Evolutionary conservation across 2,888 invertebrate species (phyloP), one percentile per base, ranked within the genome.

Genomic region (Microctonus aethiopoides): DNA sequence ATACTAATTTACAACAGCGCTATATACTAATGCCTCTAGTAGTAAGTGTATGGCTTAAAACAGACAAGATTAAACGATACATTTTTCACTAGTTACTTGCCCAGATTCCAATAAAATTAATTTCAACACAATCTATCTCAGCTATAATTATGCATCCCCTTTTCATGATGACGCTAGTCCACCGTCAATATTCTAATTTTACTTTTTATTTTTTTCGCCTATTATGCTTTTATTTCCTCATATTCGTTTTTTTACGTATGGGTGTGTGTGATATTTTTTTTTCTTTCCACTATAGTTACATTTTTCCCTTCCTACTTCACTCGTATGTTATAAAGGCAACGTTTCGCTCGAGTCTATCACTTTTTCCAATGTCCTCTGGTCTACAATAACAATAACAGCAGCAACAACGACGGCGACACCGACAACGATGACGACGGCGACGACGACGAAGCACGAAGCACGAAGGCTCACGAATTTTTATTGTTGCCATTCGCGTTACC

Each of bases 381-480:
- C 67, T 61, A 46, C 46, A 16, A 16, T 46, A 46, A 46, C 46
- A 46, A 46, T 16, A 46, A 46, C 24, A 29, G n/a, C 70, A 39
- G 7, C 29, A 29, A 29, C 3, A 29, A 39, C 41, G 16, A 26
- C 70, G 41, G 54, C 59, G 32, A 61, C 39, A 54, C 69, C 10
- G 69, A 63, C 61, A n/a, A 29, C 3, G 7, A 63, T 51, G 29
- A 39, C 41, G 16, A 26, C 70, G 41, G 54, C 59, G 32, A 61
- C 39, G 54, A 69, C 10, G 69, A 63, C 61, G 66, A 67, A 74
- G 57, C 72, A 81, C 81, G 80, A 83, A 83, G 83, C 83, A 83
- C 82, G 84, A 83, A 83, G 81, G 81, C 79, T 80, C 80, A 81
- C 84, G 84, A 85, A 85, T 84, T 85, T 85, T 85, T 85, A 85